Base-by-base conservation (phyloP, 2,113 vertebrate species). In the Rhipidura dahli region DNA sequence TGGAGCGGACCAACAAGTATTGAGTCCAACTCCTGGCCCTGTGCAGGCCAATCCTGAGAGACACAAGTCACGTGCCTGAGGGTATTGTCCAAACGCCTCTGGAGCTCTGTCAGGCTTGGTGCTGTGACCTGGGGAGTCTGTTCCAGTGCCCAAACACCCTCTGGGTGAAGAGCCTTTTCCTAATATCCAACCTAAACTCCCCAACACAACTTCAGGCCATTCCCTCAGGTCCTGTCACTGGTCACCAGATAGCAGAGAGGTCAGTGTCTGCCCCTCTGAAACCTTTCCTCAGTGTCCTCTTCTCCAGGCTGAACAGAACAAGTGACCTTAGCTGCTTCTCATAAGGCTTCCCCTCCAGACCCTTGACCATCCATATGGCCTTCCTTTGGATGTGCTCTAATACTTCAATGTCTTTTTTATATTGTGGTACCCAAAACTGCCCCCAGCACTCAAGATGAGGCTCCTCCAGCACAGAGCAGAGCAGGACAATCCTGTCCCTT, bases 401-500 rank as follows among this genome's bases (percentile, higher is more conserved):
- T 31, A 71, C 11, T 23, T 71, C 7, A 40, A 40, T 33, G 6
- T 31, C 27, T 39, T 51, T 51, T 39, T 51, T 22, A 51, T 39
- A 31, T 23, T 51, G 31, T 9, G 23, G 24, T 24, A 13, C 13
- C 31, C 31, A 20, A 39, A 51, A 39, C 27, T 12, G 47, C 27
- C 11, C 44, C 21, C 14, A 30, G 15, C 7, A 39, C 15, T 51
- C 10, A 1, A 30, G n/a, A n/a, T 22, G 47, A 39, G 45, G n/a
- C 14, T 1, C 2, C 4, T 3, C 18, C 10, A 69, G 47, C 1
- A 4, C 26, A 37, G 26, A 69, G n/a, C n/a, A 50, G 47, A 37
- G 47, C 1, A 0, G 65, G 33, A 20, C 45, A 49, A 23, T 49
- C 17, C 24, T n/a, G 18, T 68, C 24, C 45, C 26, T 68, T 15